These are phyloP conservation scores for Conus canariensis DNA, from an alignment of 2,888 invertebrate genomes.

Conservation along the genomic window DNA sequence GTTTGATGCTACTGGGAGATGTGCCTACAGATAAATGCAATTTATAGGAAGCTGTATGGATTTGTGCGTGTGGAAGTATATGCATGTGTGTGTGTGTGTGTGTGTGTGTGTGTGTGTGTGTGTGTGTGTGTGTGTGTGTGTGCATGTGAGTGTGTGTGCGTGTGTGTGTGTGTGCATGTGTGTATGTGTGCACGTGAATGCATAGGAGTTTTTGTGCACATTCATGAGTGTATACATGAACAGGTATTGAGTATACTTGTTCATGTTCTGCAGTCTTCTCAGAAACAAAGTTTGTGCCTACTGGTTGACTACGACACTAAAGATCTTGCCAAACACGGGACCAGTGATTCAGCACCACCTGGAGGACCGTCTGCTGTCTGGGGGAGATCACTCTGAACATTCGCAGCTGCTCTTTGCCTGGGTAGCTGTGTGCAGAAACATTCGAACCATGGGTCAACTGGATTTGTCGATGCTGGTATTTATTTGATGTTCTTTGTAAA, in stretches of 20 bases:
- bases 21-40: no score
- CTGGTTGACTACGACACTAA: conserved; percentile 72
- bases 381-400: conserved; percentile 36
- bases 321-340: conserved; percentile 61
- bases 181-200: no score
- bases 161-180: no score
- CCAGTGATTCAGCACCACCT: conserved; percentile 53
- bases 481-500: background rate
- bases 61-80: no score
- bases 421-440: conserved; percentile 58
- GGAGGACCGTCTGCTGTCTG: conserved; percentile 43
- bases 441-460: conserved; percentile 53
- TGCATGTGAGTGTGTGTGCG: no score
- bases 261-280: conserved; percentile 63
- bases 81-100: no score
- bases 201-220: background rate
- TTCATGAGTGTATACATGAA: background rate
- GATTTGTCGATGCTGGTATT: conserved; percentile 51
- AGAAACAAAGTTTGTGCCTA: conserved; percentile 70
- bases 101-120: no score
- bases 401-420: conserved; percentile 63
- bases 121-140: no score
- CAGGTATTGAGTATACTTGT: background rate
- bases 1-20: no score
- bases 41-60: no score